Conservation (phyloP, 2,888 invertebrate species). For the Pasiphila rectangulata region DNA sequence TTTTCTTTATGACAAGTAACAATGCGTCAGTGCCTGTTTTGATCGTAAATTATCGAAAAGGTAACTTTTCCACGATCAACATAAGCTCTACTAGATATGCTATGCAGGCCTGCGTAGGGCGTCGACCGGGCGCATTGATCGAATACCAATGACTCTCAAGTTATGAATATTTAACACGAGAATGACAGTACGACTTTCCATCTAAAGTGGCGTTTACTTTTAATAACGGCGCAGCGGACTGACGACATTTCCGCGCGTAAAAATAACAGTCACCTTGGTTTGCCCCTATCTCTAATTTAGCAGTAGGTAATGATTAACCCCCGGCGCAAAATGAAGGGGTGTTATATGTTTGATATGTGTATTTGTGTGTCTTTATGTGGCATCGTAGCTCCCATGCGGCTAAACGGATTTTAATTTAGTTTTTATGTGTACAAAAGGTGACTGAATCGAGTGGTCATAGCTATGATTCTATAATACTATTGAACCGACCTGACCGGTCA, state of each 20-base stretch:
- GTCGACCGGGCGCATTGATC: constrained; percentile 57
- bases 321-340: too few species aligned
- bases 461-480: too few species aligned
- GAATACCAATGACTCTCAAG: constrained; percentile 58
- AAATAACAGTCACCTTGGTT: constrained; percentile 45
- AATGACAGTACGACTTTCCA: constrained; percentile 60
- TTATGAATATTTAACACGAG: constrained; percentile 67
- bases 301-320: too few species aligned
- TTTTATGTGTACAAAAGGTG: too few species aligned
- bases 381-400: too few species aligned
- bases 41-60: neutral
- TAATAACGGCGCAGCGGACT: constrained; percentile 52
- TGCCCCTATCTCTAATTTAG: constrained; percentile 28
- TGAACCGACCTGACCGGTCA: too few species aligned
- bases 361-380: too few species aligned
- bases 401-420: too few species aligned
- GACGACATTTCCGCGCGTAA: constrained; percentile 43
- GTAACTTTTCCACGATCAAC: neutral
- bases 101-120: constrained; percentile 46
- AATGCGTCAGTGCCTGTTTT: too few species aligned
- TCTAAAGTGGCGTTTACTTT: constrained; percentile 50
- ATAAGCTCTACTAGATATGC: constrained; percentile 39
- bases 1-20: too few species aligned
- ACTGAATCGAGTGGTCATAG: too few species aligned
- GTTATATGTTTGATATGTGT: too few species aligned